Base-by-base conservation (phyloP, 2,797 vertebrate genomes). In the Sebastes nivosus region DNA sequence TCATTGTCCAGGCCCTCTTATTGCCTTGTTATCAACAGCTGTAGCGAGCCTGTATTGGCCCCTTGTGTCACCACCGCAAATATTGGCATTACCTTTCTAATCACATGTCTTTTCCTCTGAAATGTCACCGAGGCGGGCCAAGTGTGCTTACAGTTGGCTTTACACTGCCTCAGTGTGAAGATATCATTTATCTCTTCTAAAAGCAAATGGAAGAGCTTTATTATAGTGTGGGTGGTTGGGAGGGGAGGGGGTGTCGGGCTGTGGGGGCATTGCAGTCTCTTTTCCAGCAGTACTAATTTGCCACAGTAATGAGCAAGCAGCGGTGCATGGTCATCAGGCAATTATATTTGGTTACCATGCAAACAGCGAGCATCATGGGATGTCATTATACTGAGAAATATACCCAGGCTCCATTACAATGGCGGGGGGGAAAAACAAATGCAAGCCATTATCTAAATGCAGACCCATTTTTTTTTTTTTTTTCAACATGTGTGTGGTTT, bases 341-440 rank as follows among this genome's bases (percentile, higher is more conserved):
- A 96, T 96, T 95, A 95, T 93, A 94, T 93, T 93, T 91, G 89
- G 95, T 94, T 96, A 93, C 94, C 91, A 93, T 94, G 94, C 94
- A 95, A 94, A 95, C 92, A 92, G 82, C 71, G 87, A 89, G 90
- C 91, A 94, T 94, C 91, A 86, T 87, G 91, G 93, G 94, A 95
- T 91, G 85, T 92, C 84, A 94, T 95, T 95, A 94, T 84, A 86
- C 81, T 57, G 80, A 89, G 85, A 92, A 90, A 93, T 88, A 88
- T 84, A 91, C 75, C 85, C 77, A 67, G 52, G 79, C 87, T 90
- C 77, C 42, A 79, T 85, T 89, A 87, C 88, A 86, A 72, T 82
- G 55, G 74, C 30, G 55, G 20, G 29, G 61, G 69, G 50, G 72
- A 67, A 72, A 82, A 80, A 83, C 54, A 83, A 92, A 90, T 64